Evolutionary conservation across 2,888 invertebrate species (phyloP).

Genomic region (Hipparchia sbordonii): DNA sequence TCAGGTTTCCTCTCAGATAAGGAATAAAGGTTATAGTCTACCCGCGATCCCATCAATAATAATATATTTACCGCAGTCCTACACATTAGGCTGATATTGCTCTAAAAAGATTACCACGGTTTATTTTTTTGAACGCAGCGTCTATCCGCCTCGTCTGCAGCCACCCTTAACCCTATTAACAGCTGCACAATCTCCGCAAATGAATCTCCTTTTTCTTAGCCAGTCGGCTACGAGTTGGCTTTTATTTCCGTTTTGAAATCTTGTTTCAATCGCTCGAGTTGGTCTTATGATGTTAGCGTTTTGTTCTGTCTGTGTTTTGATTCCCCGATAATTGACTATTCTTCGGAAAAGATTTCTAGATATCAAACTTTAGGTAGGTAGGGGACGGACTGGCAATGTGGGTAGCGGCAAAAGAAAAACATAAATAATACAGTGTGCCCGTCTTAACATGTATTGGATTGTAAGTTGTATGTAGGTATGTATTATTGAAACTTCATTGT

Average conservation of each 20-base stretch:
- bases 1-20: no score
- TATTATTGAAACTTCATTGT: no score
- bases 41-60: no score
- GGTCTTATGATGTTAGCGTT: constrained; percentile 43
- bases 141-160: constrained; percentile 2
- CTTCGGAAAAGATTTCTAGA: not conserved
- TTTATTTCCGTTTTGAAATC: constrained; percentile 60
- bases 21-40: no score
- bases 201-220: constrained; percentile 55
- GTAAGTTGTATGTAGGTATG: no score
- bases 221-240: constrained; percentile 49
- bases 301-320: constrained; percentile 40
- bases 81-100: no score
- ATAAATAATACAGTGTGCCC: no score
- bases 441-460: no score
- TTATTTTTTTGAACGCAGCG: not conserved
- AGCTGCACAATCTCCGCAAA: constrained; percentile 59
- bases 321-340: constrained; percentile 33
- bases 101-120: no score
- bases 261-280: constrained; percentile 49
- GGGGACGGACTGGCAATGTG: no score
- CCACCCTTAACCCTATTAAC: constrained; percentile 46
- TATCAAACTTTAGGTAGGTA: not conserved
- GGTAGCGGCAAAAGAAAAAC: no score
- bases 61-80: no score